Evolutionary conservation across 2,797 vertebrate genomes (phyloP).

Genomic region (Epinephelus awoara): DNA sequence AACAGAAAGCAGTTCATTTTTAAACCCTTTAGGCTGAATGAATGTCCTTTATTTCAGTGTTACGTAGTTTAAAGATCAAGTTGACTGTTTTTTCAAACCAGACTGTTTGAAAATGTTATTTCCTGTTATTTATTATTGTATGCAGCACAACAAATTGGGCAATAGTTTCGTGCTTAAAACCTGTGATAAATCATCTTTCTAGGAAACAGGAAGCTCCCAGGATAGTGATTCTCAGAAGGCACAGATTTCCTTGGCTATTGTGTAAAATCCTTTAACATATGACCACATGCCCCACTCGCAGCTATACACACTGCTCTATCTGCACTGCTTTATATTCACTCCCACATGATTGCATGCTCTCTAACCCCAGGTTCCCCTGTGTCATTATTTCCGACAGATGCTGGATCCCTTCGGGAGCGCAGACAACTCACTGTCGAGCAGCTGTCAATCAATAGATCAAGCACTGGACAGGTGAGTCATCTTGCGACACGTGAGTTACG

Average conservation of each 20-base stretch:
- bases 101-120: not conserved
- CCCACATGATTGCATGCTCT: slow-evolving; percentile 25
- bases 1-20: not conserved
- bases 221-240: not conserved
- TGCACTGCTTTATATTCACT: slow-evolving; percentile 6
- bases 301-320: slow-evolving; percentile 4
- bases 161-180: not conserved
- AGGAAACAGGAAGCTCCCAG: slow-evolving; percentile 8
- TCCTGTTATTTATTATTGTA: not conserved
- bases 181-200: not conserved
- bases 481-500: slow-evolving; percentile 24
- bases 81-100: not conserved
- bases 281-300: not conserved
- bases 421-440: slow-evolving; percentile 90
- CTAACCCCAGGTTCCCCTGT: slow-evolving; percentile 55
- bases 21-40: not conserved
- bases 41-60: not conserved
- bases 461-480: slow-evolving; percentile 92
- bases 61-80: not conserved
- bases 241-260: not conserved
- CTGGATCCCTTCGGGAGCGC: slow-evolving; percentile 92
- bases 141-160: not conserved
- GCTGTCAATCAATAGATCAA: slow-evolving; percentile 93
- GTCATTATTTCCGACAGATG: slow-evolving; percentile 83
- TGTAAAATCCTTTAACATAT: not conserved